phyloP scores from a whole-genome alignment of 2,797 vertebrate species.

The Acrossocheilus wenchowensis region DNA sequence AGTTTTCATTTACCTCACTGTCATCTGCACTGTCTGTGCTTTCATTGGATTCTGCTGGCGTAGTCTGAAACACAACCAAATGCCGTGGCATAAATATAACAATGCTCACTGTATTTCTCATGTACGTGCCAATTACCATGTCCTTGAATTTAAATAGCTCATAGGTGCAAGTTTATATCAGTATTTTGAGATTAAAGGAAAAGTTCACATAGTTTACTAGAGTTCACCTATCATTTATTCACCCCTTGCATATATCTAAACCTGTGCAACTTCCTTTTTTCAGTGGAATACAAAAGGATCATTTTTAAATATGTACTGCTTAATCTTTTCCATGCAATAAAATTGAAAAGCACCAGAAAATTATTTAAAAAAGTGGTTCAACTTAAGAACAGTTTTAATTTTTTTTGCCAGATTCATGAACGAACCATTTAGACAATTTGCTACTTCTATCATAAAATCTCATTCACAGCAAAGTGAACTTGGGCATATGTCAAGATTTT shows the following conservation, averaged over 20 bases:
- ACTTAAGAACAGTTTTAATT: no score
- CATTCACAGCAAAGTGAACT: not conserved
- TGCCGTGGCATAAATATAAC: constrained; percentile 30
- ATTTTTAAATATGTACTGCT: not conserved
- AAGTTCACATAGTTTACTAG: not conserved
- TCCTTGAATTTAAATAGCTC: constrained; percentile 1
- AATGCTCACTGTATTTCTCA: not conserved
- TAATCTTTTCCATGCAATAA: not conserved
- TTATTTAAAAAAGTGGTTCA: not conserved
- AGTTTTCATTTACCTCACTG: constrained; percentile 66
- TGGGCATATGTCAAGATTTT: not conserved
- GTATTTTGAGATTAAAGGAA: not conserved
- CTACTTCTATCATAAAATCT: not conserved
- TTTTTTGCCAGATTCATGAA: not conserved
- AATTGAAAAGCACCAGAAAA: not conserved
- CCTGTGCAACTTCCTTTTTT: not conserved
- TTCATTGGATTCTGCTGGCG: constrained; percentile 70
- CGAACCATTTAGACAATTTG: not conserved
- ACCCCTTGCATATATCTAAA: not conserved
- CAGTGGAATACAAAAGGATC: not conserved
- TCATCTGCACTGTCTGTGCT: constrained; percentile 71
- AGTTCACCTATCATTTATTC: not conserved
- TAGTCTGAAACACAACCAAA: constrained; percentile 61
- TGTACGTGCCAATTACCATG: constrained; percentile 13
- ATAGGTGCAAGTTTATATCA: not conserved